Evolutionary conservation across 2,113 vertebrate species (phyloP), one percentile per base, ranked within the genome.

Genomic region (Lasiurus cinereus): DNA sequence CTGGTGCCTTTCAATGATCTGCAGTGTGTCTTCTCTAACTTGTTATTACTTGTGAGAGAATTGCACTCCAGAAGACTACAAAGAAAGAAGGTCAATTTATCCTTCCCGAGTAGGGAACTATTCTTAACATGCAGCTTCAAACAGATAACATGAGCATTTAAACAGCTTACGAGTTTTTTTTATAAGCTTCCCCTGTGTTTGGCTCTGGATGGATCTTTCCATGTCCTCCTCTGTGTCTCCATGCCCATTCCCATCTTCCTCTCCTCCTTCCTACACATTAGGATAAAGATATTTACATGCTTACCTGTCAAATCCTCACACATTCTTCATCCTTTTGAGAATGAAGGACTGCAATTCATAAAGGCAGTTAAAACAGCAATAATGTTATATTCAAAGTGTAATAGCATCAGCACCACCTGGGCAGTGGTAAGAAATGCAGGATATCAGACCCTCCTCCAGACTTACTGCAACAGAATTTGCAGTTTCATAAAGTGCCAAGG

Each of bases 81-180:
- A 52, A 90, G 77, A 83, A 74, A 83, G 9, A 74, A 83, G 9
- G n/a, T 79, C 78, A 74, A 54, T 33, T 94, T 76, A 91, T 82
- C 87, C 74, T 77, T 79, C 29, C 15, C 10, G 76, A 7, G 24
- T 21, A 59, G 56, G 15, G 39, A 94, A 78, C 83, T 87, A 62
- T 67, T 69, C 84, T 95, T 88, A 92, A 70, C 66, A n/a, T 86
- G 33, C 1, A 79, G 39, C 56, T 24, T 13, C 70, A 93, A 92
- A 78, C 33, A 93, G 89, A 96, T 96, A 84, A 95, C 31, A 12
- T 1, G 16, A 46, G 14, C 10, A 66, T 43, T 83, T 94, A 83
- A 90, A 62, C 4, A 78, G 80, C n/a, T 97, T 92, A 33, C 9
- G 21, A 10, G n/a, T 33, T 46, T 36, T 46, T 36, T 67, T 31